These are phyloP conservation scores for Egretta garzetta DNA, from an alignment of 2,113 vertebrate species.

Conservation along the genomic window DNA sequence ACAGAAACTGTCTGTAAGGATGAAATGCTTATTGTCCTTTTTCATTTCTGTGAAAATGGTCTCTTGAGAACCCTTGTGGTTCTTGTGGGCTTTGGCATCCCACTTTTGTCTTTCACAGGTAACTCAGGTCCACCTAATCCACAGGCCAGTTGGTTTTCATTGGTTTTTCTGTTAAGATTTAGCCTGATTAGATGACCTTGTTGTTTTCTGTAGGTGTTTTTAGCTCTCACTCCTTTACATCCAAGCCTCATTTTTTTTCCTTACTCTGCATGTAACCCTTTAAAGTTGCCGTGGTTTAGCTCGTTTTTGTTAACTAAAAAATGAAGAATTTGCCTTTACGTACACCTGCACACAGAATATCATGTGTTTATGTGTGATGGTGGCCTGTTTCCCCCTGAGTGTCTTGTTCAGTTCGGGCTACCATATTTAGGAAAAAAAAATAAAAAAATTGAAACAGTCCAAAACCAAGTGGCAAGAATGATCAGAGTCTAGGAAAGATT, in stretches of 20 bases:
- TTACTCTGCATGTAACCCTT: background rate
- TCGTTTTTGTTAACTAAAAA: background rate
- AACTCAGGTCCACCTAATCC: background rate
- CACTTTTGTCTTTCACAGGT: background rate
- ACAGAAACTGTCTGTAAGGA: background rate
- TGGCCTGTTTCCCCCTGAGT: background rate
- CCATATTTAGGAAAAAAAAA: background rate
- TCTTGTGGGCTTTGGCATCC: background rate
- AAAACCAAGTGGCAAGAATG: background rate
- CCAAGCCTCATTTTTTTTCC: background rate
- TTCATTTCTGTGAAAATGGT: background rate
- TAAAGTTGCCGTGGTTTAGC: background rate
- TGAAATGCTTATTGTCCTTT: background rate
- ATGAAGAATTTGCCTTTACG: background rate
- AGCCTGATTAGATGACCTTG: background rate
- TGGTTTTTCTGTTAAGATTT: background rate
- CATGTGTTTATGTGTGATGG: background rate
- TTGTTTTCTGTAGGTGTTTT: background rate
- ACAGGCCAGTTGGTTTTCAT: background rate
- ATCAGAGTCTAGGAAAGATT: background rate
- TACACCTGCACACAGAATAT: background rate
- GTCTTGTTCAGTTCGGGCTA: background rate
- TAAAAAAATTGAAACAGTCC: background rate
- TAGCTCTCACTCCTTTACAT: background rate
- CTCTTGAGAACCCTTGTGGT: background rate